These are phyloP conservation scores for Bryconaethiops microstoma DNA, from an alignment of 2,797 vertebrate genomes.

Conservation along the genomic window DNA sequence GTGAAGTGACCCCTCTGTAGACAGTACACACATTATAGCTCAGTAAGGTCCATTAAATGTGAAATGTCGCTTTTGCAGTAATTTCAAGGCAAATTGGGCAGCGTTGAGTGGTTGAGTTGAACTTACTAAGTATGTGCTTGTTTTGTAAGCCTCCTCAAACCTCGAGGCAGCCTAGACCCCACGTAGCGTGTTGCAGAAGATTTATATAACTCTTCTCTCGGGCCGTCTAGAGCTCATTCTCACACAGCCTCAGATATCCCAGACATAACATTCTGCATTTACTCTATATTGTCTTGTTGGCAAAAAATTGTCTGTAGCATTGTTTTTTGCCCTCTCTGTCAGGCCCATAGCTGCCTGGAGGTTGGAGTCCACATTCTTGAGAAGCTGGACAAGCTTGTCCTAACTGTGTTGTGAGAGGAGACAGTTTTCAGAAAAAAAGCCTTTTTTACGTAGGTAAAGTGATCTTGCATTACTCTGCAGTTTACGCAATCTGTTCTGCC, in stretches of 20 bases:
- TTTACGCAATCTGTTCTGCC: not conserved
- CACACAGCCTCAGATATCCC: constrained; percentile 49
- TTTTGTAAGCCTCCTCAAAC: constrained; percentile 13
- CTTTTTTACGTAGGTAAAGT: not conserved
- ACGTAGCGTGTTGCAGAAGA: constrained; percentile 55
- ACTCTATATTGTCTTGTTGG: not conserved
- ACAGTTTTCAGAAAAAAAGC: not conserved
- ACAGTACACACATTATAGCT: constrained; percentile 1
- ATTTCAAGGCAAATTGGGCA: constrained; percentile 37
- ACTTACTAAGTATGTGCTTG: constrained; percentile 11
- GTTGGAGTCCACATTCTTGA: not conserved
- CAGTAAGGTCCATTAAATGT: constrained; percentile 17
- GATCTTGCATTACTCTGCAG: not conserved
- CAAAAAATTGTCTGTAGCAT: not conserved
- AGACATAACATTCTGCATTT: constrained; percentile 55
- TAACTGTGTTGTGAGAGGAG: not conserved
- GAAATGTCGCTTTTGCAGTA: constrained; percentile 6
- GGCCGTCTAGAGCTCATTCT: constrained; percentile 1
- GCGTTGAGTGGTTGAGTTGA: constrained; percentile 17
- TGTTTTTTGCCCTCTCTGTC: not conserved
- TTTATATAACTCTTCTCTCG: constrained; percentile 67
- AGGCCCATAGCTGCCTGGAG: not conserved
- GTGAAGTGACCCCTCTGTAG: not conserved
- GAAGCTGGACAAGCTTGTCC: not conserved
- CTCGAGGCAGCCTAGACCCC: not conserved